Evolutionary conservation across 2,113 vertebrate genomes (phyloP).

Genomic region (Ammodytes marinus): DNA sequence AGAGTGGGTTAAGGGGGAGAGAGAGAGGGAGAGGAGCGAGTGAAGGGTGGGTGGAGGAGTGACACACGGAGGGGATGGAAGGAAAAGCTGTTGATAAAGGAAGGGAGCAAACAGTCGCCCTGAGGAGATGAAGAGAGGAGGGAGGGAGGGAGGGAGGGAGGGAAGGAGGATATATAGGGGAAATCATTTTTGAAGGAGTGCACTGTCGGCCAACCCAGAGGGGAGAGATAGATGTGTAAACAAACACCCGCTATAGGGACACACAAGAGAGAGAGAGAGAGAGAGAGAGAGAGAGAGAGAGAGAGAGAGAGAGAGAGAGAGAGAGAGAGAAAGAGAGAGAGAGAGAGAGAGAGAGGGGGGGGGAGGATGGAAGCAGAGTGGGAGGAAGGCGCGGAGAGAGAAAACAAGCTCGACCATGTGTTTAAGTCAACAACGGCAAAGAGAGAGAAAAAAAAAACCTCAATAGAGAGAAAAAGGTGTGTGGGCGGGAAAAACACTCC

Average conservation of each 20-base stretch:
- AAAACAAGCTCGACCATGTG: conserved; percentile 81
- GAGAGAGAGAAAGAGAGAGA: conserved; percentile 44
- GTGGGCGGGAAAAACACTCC: conserved; percentile 77
- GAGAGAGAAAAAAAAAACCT: conserved; percentile 63
- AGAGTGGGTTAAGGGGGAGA: conserved; percentile 45
- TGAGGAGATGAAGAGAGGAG: conserved; percentile 56
- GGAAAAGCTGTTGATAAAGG: conserved; percentile 61
- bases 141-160: conserved; percentile 33
- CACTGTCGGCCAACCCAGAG: conserved; percentile 62
- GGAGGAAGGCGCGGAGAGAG: conserved; percentile 71
- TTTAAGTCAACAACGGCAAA: conserved; percentile 78
- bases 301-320: conserved; percentile 1
- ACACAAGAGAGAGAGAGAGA: conserved; percentile 71
- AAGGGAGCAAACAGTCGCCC: conserved; percentile 56
- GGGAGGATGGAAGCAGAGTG: conserved; percentile 62
- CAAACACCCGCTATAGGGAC: conserved; percentile 72
- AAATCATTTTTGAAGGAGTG: conserved; percentile 73
- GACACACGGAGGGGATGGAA: conserved; percentile 44
- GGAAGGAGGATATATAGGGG: conserved; percentile 56
- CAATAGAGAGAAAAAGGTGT: conserved; percentile 75
- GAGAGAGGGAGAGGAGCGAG: conserved; percentile 22
- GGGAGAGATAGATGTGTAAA: conserved; percentile 77
- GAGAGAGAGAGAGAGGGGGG: conserved; percentile 59
- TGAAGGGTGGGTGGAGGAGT: conserved; percentile 52
- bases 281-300: conserved; percentile 63